phyloP scores from a whole-genome alignment of 2,888 invertebrate species.

The Abrostola tripartita region DNA sequence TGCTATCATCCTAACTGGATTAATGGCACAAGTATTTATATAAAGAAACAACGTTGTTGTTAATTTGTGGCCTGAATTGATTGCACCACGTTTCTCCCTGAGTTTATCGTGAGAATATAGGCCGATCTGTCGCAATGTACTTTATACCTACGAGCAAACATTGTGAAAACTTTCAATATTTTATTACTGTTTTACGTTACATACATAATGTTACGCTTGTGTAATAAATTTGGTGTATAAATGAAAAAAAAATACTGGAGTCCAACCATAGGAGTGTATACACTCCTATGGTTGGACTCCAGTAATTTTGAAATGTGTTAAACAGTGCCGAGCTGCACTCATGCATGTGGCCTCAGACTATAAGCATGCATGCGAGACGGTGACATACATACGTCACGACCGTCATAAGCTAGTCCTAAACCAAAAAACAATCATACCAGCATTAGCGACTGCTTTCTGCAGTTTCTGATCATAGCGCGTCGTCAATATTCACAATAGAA shows the following conservation, averaged over 20 bases:
- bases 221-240: slow-evolving; percentile 20
- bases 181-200: slow-evolving; percentile 47
- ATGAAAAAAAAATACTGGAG: slow-evolving; percentile 25
- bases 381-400: background rate
- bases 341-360: background rate
- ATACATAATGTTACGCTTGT: slow-evolving; percentile 36
- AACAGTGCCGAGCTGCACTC: background rate
- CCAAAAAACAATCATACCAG: background rate
- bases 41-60: slow-evolving; percentile 54
- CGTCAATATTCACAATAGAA: too few relatives aligned
- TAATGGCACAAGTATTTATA: slow-evolving; percentile 55
- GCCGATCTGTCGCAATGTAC: slow-evolving; percentile 61
- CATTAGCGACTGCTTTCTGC: too few relatives aligned
- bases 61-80: slow-evolving; percentile 70
- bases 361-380: background rate
- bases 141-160: slow-evolving; percentile 51
- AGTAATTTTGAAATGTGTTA: slow-evolving; percentile 22
- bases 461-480: background rate
- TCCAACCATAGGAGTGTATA: slow-evolving; percentile 12
- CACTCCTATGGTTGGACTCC: slow-evolving; percentile 6
- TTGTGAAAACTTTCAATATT: slow-evolving; percentile 50
- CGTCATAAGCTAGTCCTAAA: background rate
- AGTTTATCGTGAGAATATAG: slow-evolving; percentile 69
- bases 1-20: slow-evolving; percentile 54
- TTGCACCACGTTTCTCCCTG: slow-evolving; percentile 58